These are phyloP conservation scores for Drosophila melanocephala DNA, from an alignment of 2,888 invertebrate species.

Conservation along the genomic window DNA sequence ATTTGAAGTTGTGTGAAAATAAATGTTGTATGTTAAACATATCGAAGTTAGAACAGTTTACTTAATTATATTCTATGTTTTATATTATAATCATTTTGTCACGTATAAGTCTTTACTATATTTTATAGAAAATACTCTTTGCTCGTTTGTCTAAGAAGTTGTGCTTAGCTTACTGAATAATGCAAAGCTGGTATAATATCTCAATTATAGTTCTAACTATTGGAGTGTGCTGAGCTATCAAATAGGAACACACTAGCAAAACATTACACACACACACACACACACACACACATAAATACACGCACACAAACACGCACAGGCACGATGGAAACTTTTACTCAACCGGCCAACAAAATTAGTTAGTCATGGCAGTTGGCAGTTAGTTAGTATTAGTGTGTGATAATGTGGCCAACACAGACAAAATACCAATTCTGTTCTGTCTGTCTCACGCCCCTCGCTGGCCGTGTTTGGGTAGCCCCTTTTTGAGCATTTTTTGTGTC, in stretches of 20 bases:
- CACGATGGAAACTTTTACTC: constrained; percentile 16
- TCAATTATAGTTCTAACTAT: constrained; percentile 14
- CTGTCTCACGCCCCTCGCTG: neutral
- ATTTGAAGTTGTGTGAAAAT: neutral
- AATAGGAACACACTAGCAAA: constrained; percentile 17
- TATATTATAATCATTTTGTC: neutral
- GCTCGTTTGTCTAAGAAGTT: neutral
- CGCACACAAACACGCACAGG: neutral
- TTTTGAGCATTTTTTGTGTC: neutral
- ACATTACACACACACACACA: constrained; percentile 6
- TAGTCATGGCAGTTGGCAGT: constrained; percentile 29
- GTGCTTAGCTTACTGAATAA: constrained; percentile 12
- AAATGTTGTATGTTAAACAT: neutral
- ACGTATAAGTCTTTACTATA: neutral
- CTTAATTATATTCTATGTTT: neutral
- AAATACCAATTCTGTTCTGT: constrained; percentile 32
- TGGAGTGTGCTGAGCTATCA: constrained; percentile 25
- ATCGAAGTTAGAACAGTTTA: neutral
- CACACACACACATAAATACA: neutral
- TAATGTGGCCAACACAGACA: constrained; percentile 26
- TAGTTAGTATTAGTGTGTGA: constrained; percentile 28
- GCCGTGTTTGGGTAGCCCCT: neutral
- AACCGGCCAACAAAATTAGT: constrained; percentile 45
- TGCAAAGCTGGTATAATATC: constrained; percentile 31
- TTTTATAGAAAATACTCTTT: neutral